phyloP scores from a whole-genome alignment of 2,888 invertebrate species.

The Drosophila melanosoma region DNA sequence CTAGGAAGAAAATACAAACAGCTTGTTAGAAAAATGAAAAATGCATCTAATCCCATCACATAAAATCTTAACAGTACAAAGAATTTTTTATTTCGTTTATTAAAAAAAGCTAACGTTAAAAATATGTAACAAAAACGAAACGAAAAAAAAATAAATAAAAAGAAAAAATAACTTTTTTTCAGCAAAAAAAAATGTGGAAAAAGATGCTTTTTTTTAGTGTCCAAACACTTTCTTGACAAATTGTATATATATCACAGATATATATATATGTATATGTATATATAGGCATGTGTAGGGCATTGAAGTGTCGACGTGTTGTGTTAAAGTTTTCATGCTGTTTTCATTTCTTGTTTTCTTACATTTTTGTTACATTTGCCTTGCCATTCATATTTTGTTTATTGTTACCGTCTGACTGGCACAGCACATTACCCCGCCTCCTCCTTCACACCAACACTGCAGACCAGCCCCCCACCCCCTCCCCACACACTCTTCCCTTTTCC shows the following conservation, averaged over 20 bases:
- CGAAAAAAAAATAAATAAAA: neutral
- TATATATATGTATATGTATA: neutral
- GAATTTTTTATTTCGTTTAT: neutral
- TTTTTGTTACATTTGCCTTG: conserved; percentile 73
- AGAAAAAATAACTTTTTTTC: neutral
- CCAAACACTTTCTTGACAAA: neutral
- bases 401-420: conserved; percentile 41
- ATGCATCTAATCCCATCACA: neutral
- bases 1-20: neutral
- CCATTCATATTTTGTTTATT: conserved; percentile 76
- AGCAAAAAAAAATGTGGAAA: neutral
- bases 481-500: neutral
- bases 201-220: neutral
- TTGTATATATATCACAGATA: neutral
- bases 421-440: neutral
- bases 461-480: too few relatives aligned
- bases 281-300: conserved; percentile 9
- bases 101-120: neutral
- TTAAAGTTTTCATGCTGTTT: neutral
- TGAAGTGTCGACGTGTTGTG: neutral
- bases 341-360: conserved; percentile 46
- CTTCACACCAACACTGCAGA: neutral
- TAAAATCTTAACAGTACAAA: neutral
- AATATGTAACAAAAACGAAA: neutral
- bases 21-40: neutral